These are phyloP conservation scores for Pocota personata DNA, from an alignment of 2,888 invertebrate genomes.

Conservation along the genomic window DNA sequence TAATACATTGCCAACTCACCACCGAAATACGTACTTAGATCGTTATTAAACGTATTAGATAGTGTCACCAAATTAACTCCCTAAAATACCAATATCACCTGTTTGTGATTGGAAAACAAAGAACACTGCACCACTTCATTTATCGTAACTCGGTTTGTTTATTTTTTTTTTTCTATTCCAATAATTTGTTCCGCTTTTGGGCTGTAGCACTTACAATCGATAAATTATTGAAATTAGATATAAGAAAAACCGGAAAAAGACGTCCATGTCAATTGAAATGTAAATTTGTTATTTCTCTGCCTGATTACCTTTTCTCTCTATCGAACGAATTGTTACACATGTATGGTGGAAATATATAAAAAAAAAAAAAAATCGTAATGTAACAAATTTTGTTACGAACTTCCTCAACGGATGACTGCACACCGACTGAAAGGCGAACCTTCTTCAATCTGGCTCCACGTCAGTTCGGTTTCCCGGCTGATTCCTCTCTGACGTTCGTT, in stretches of 20 bases:
- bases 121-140: background rate
- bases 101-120: background rate
- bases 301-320: background rate
- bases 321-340: conserved; percentile 9
- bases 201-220: background rate
- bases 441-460: conserved; percentile 30
- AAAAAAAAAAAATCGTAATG: background rate
- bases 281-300: background rate
- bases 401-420: conserved; percentile 53
- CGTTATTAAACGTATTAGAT: background rate
- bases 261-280: background rate
- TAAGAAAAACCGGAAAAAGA: conserved; percentile 3
- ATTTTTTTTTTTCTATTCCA: background rate
- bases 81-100: background rate
- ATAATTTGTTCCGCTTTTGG: background rate
- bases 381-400: conserved; percentile 23
- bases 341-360: conserved; percentile 7
- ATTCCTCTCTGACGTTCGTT: conserved; percentile 49
- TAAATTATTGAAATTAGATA: background rate
- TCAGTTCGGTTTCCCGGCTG: conserved; percentile 29
- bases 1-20: background rate
- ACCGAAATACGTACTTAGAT: background rate
- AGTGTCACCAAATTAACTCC: background rate
- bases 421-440: conserved; percentile 45
- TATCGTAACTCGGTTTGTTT: background rate